Base-by-base conservation (phyloP, 2,888 invertebrate species). In the Caenorhabditis japonica region DNA sequence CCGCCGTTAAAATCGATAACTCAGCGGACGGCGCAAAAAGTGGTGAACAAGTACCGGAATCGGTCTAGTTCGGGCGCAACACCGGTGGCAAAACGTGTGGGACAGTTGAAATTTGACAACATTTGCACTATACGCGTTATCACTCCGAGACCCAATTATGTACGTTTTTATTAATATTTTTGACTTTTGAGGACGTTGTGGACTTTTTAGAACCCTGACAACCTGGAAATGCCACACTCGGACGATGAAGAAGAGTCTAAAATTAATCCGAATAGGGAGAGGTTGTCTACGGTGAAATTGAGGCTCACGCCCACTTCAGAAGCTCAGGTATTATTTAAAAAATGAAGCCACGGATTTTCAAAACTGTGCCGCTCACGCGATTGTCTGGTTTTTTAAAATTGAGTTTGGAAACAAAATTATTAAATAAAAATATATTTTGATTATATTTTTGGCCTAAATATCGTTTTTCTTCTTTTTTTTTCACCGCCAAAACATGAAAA, bases 101-200 rank as follows among this genome's bases (percentile, higher is more conserved):
- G 21, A 5, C 44, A 34, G 21, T 25, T 71, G 27, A 38, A 47
- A 13, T 72, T 72, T 17, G 17, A 60, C 12, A 39, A 47, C 4
- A 51, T 55, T 30, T 72, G 72, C 33, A 66, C 72, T n/a, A 64
- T 72, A 21, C 41, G 60, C n/a, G 60, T 72, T 3, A 72, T 72
- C 3, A 72, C 72, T 27, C 72, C 72, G 0, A 19, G 72, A 8
- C 60, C 72, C 3, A 36, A 43, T 23, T 72, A 72, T 44, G 70
- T 70, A 12, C 49, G 55, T 36, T 15, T 12, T 38, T 5, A 30
- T 2, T 12, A 43, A 56, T 53, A 19, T 8, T 25, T 34, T 38
- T 38, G 47, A 33, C 12, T 4, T 44, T 10, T 34, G 3, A 36
- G 17, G 30, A 41, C 30, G 30, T 34, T 46, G 13, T 10, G 0